phyloP scores from a whole-genome alignment of 1,140 invertebrate species.

The Nephila pilipes region DNA sequence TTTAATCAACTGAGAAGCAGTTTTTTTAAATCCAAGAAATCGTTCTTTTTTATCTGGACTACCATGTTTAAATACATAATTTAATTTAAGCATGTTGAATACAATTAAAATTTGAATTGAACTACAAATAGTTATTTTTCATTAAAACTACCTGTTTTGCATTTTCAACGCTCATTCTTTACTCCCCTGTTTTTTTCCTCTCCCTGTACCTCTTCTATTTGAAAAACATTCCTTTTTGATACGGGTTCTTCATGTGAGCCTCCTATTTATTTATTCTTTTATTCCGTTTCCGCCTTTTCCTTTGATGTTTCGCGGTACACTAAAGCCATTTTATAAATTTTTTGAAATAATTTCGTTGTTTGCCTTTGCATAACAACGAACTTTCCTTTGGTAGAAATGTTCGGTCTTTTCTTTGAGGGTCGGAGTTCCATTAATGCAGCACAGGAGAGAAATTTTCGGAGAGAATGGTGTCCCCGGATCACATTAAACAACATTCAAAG shows the following conservation, averaged over 20 bases:
- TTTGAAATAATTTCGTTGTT: background rate
- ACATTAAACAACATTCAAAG: background rate
- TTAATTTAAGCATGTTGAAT: too few relatives aligned
- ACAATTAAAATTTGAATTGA: too few relatives aligned
- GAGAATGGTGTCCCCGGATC: background rate
- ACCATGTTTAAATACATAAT: too few relatives aligned
- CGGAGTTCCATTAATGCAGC: background rate
- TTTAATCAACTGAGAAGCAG: too few relatives aligned
- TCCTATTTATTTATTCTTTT: background rate
- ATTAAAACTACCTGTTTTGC: too few relatives aligned
- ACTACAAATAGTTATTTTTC: too few relatives aligned
- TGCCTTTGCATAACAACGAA: background rate
- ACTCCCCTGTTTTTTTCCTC: too few relatives aligned
- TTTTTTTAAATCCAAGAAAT: too few relatives aligned
- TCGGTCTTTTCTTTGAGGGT: background rate
- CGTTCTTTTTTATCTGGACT: too few relatives aligned
- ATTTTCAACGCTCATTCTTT: background rate
- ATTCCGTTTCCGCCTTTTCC: background rate
- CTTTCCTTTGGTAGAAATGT: background rate
- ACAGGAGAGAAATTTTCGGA: background rate
- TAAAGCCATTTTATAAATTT: slow-evolving; percentile 1
- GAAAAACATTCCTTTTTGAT: background rate
- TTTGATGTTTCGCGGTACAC: background rate
- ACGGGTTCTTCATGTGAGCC: background rate
- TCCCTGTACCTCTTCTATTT: background rate